Base-by-base conservation (phyloP, 92 coral and sea anemone species). In the Zoanthus gigantus region DNA sequence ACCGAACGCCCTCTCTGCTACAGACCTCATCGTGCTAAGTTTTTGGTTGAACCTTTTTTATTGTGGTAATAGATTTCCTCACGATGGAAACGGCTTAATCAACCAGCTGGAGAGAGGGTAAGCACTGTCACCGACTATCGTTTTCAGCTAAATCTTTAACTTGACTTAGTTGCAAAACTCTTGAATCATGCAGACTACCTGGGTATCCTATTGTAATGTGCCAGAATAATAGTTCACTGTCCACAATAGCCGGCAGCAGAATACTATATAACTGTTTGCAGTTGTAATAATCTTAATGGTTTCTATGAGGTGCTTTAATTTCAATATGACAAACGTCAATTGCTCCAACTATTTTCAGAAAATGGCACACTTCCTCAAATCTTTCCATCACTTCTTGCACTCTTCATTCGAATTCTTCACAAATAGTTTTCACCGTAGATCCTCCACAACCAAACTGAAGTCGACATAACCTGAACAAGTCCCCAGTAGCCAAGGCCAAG, bases 311-410 rank as follows among this genome's bases (percentile, higher is more conserved):
- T 56, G 90, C 92, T 9, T 83, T 92, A 52, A 91, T 91, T 74
- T 89, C 92, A 9, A 91, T 91, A 79, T 87, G 92, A 28, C 86
- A 87, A 50, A 92, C 94, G 72, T 94, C 94, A 30, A 93, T 86
- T 16, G 92, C 92, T 9, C 94, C 94, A 45, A 91, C 81, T 18
- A 77, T 77, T 74, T 90, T 92, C 28, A 93, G 83, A 56, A 90
- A 83, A 72, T 90, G 83, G 83, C 83, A 85, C 46, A 73, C 80
- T 32, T 93, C 92, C 76, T 88, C 87, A 72, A 91, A 93, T 9
- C 44, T 66, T 16, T 82, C 88, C 76, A 91, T 83, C 4, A 77
- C 94, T 60, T 83, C 87, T 45, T 76, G 79, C 31, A 80, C 84
- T 91, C 91, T 91, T 31, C 78, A 44, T 77, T 77, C 53, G 53